Evolutionary conservation across 2,888 invertebrate species (phyloP), one percentile per base, ranked within the genome.

Genomic region (Eristalinus aeneus): DNA sequence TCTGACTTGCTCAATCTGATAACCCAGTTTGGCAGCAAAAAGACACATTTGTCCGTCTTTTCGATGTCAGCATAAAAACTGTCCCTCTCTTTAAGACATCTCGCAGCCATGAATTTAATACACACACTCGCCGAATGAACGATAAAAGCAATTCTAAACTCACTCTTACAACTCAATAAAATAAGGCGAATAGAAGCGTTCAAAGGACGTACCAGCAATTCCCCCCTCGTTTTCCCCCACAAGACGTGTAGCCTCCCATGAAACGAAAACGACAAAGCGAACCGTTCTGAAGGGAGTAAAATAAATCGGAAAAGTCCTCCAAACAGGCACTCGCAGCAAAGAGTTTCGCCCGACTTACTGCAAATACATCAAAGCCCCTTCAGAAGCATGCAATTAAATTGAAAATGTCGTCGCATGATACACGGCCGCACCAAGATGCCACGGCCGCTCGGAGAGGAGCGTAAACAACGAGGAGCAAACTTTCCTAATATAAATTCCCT

Each of bases 401-500:
- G 23, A 31, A 76, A 72, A 46, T 56, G 32, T 46, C 71, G 34
- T 74, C 69, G 65, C n/a, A n/a, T n/a, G n/a, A n/a, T 60, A 54
- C 63, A 32, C 53, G 39, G 9, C 9, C 39, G 34, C 31, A 31
- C 16, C 10, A 58, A 12, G 31, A 60, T 6, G 9, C 36, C 27
- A n/a, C n/a, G n/a, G n/a, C n/a, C n/a, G n/a, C n/a, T n/a, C n/a
- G n/a, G 58, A 46, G 36, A 60, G 60, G 10, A 54, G 60, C 54
- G n/a, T 23, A 64, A 71, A 71, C 72, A 39, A 68, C 56, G 72
- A 68, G 63, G 34, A 27, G 56, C 56, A 63, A 85, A 85, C 64
- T 85, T 85, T 85, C 54, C 39, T 69, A 81, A 81, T 85, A 84
- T 68, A 81, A 81, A 81, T 77, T 85, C 76, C 58, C 72, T 72